These are phyloP conservation scores for Pogonocichla stellata DNA, from an alignment of 2,113 vertebrate species.

Conservation along the genomic window DNA sequence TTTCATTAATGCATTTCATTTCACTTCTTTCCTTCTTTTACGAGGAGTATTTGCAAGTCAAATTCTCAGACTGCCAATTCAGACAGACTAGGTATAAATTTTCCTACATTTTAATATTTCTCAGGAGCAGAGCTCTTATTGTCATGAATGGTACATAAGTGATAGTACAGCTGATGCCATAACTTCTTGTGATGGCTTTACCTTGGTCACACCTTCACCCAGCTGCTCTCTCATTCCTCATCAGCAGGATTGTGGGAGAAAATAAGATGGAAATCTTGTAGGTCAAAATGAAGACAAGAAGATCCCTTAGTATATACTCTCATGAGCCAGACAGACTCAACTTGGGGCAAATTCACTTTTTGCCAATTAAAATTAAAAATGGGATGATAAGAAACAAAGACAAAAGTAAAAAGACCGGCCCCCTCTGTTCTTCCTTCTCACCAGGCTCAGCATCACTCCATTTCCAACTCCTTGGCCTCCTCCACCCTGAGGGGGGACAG, in stretches of 20 bases:
- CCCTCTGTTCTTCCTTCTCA: not conserved
- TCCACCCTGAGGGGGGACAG: fast-evolving
- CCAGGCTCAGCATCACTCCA: not conserved
- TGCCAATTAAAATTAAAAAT: not conserved
- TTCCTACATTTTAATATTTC: not conserved
- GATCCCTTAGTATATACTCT: not conserved
- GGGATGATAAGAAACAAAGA: not conserved
- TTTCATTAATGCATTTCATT: not conserved
- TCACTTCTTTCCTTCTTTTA: not conserved
- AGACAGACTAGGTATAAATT: not conserved
- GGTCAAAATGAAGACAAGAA: not conserved
- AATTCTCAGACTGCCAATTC: not conserved
- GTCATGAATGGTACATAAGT: not conserved
- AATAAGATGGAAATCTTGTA: not conserved
- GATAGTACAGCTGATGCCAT: fast-evolving
- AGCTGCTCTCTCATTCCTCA: not conserved
- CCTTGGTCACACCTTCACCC: not conserved
- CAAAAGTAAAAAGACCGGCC: not conserved
- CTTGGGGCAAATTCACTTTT: not conserved
- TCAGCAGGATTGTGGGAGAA: not conserved
- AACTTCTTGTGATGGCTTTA: not conserved
- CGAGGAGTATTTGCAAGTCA: not conserved
- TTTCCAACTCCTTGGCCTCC: not conserved
- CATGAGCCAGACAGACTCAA: not conserved
- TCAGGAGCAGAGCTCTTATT: not conserved